Percentiles rank a stretch among this genome's conserved stretches.
These are phyloP conservation scores for Pseudomyrmex cubaensis DNA, from an alignment of 1,140 invertebrate species.

Conservation along the genomic window DNA sequence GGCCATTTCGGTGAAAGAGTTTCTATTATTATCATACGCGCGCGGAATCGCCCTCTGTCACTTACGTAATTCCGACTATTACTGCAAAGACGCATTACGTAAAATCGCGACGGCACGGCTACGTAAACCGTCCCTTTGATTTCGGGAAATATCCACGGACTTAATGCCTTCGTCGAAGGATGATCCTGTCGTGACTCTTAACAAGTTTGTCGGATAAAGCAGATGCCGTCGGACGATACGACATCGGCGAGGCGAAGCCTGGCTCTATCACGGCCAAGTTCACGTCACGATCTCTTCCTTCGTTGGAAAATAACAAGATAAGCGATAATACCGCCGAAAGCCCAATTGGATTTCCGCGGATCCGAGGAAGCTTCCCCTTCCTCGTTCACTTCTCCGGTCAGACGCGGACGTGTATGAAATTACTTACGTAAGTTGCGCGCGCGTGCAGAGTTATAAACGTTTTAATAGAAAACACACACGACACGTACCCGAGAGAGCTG, in stretches of 20 bases:
- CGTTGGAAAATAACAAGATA: constrained; percentile 28
- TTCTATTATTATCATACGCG: constrained; percentile 48
- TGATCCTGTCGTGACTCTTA: constrained; percentile 7
- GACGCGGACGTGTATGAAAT: not conserved
- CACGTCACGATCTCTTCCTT: not conserved
- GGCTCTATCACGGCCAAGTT: constrained; percentile 41
- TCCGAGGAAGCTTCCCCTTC: not conserved
- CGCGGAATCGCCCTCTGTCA: constrained; percentile 4
- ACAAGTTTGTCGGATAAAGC: constrained; percentile 17
- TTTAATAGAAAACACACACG: constrained; percentile 9
- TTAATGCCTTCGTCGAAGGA: not conserved
- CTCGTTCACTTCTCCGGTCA: not conserved
- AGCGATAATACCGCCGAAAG: constrained; percentile 7
- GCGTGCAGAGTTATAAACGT: not conserved
- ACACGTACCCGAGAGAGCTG: no score
- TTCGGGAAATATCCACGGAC: not conserved
- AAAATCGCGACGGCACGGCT: constrained; percentile 27
- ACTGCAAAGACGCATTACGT: constrained; percentile 46
- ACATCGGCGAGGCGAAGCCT: not conserved
- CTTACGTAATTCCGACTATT: constrained; percentile 44
- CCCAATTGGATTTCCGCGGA: not conserved
- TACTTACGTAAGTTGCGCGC: not conserved
- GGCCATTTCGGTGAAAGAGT: constrained; percentile 10
- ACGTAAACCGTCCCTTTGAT: constrained; percentile 19
- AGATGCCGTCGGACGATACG: constrained; percentile 23